A percentile compares a stretch with the other conserved stretches of the same genome.
Evolutionary conservation across 2,888 invertebrate genomes (phyloP).

Genomic region (Platyscelio sp.): DNA sequence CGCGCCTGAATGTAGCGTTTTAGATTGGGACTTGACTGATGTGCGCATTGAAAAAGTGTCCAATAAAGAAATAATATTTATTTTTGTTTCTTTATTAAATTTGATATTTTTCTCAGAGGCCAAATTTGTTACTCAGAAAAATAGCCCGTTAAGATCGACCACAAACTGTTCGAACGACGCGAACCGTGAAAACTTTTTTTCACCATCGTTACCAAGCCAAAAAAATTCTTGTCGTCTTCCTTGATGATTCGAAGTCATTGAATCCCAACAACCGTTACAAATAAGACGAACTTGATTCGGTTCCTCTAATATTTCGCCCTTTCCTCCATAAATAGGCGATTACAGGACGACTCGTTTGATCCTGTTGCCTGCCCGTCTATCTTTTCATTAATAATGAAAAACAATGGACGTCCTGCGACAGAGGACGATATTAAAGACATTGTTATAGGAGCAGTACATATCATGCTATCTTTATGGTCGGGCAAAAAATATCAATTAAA

Average conservation of each 20-base stretch:
- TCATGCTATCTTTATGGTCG: too few species aligned
- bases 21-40: constrained; percentile 59
- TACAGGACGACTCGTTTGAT: too few species aligned
- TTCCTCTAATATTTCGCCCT: background rate
- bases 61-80: constrained; percentile 59
- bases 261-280: constrained; percentile 41
- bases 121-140: constrained; percentile 48
- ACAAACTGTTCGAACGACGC: constrained; percentile 35
- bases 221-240: constrained; percentile 26
- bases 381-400: too few species aligned
- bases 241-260: constrained; percentile 31
- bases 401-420: too few species aligned
- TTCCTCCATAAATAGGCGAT: too few species aligned
- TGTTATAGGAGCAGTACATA: too few species aligned
- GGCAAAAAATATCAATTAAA: constrained; percentile 22
- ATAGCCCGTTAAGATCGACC: constrained; percentile 43
- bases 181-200: constrained; percentile 56
- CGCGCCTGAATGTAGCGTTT: constrained; percentile 45
- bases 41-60: constrained; percentile 41
- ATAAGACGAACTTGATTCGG: constrained; percentile 16
- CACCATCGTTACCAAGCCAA: background rate
- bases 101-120: constrained; percentile 31
- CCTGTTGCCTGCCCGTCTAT: too few species aligned
- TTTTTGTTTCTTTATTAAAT: constrained; percentile 64
- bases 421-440: too few species aligned